Base-by-base conservation (phyloP, 2,888 invertebrate species). In the Cartodere bifasciata region DNA sequence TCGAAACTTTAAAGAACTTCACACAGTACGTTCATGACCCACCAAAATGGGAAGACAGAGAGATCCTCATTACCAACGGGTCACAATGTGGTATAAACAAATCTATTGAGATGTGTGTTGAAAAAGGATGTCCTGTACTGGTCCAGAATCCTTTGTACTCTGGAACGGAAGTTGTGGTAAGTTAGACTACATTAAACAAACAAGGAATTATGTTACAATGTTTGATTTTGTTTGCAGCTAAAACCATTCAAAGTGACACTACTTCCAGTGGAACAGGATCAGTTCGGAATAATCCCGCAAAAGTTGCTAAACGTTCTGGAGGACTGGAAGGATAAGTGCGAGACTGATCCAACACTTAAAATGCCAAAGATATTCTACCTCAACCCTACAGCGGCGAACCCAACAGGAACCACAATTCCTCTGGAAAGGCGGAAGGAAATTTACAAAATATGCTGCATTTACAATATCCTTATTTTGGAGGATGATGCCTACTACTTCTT, bases 401-500 rank as follows among this genome's bases (percentile, higher is more conserved):
- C 85, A 2, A 75, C 77, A 0, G 85, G 85, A 1, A 67, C 70
- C 0, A 73, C 79, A 1, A 60, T 82, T 31, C 64, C 78, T 0
- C 60, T 70, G 24, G 68, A 72, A 10, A 65, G 84, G 39, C 68
- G 76, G 35, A 63, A 68, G 37, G 68, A 72, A 55, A 74, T 86
- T 23, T 85, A 86, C 50, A 64, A 70, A 41, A 63, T 85, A 38
- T 81, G 82, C 25, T 78, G 79, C 56, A 66, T 72, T 52, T 82
- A 78, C 53, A 74, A 85, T 57, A 70, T 86, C 17, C 48, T 86
- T 5, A 82, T 86, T 30, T 47, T 86, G 4, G 86, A 86, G 52
- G 86, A 86, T 47, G 85, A 85, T 55, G 81, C 86, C 0, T 86
- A 85, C 48, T 80, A 75, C 58, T 84, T 78, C 50, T 60, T 86